A percentile compares a stretch with the other conserved stretches of the same genome.
These are phyloP conservation scores for Rhopilema esculentum DNA, from an alignment of 30 jellyfish, hydroid and myxozoan genomes.

Conservation along the genomic window DNA sequence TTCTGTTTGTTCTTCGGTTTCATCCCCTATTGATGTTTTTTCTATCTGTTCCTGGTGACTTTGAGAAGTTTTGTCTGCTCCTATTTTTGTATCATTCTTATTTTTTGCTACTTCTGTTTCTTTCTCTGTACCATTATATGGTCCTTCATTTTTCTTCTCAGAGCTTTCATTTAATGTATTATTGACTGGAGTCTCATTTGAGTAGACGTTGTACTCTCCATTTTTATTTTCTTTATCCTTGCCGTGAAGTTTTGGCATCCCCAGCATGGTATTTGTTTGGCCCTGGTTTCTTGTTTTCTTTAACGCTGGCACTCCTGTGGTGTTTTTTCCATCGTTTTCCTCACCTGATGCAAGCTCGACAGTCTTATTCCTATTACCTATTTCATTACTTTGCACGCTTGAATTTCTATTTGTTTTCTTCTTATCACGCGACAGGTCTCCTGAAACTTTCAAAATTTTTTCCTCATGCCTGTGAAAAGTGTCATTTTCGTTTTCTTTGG, in stretches of 20 bases:
- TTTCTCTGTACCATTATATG: neutral
- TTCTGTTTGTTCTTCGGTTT: neutral
- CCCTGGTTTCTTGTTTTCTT: no score
- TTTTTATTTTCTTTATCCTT: neutral
- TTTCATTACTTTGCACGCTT: neutral
- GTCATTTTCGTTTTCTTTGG: neutral
- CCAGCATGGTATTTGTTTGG: neutral
- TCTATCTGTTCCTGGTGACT: neutral
- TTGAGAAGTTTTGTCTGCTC: neutral
- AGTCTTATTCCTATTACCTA: neutral
- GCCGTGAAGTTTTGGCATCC: neutral
- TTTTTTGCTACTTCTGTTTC: neutral
- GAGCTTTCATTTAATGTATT: neutral
- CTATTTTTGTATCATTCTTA: neutral
- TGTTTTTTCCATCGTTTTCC: neutral
- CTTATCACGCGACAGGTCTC: neutral
- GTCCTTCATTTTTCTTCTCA: neutral
- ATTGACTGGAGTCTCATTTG: neutral
- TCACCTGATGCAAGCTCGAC: neutral
- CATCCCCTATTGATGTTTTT: neutral
- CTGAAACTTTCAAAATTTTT: neutral
- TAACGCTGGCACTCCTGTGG: no score
- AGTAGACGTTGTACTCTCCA: neutral
- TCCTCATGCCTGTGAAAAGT: neutral
- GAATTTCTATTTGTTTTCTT: neutral